Base-by-base conservation (phyloP, 2,113 vertebrate species). In the Nanorana parkeri region DNA sequence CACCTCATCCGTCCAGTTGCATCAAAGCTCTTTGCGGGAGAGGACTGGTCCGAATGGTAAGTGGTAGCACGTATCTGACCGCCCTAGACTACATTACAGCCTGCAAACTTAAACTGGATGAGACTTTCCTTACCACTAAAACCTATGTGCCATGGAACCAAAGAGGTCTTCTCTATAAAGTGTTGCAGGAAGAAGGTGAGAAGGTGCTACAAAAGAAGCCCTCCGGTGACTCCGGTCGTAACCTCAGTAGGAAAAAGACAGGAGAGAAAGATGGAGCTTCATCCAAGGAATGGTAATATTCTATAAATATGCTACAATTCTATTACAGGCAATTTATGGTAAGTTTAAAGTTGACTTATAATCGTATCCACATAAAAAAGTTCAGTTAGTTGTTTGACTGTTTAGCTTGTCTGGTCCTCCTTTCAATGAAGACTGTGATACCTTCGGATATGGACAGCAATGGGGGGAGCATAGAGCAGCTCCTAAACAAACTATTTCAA, bases 121-220 rank as follows among this genome's bases (percentile, higher is more conserved):
- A 98, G 82, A 89, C 95, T 0, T 89, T 93, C 23, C 87, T 98
- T 65, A 91, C 93, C 0, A 88, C 96, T 78, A 96, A 97, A 84
- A 94, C 96, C 85, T 93, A 95, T 0, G 92, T 99, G 84, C 97
- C 97, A 0, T 98, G 97, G 97, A 99, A 99, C 90, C 95, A 91
- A 74, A 89, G 97, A 17, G 95, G 97, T 0, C 90, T 99, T 85
- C 92, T 99, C 78, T 91, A 92, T 17, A 95, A 94, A 0, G 92
- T 96, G 60, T 90, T 99, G 76, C 92, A 95, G 72, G 97, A 99
- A 84, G 96, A 98, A 88, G 96, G 94, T 4, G 92, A 94, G 86
- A 87, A 87, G 80, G 95, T 98, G 89, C 91, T 99, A n/a, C 95
- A 95, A 86, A 93, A 80, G 32, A 84, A 84, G 51, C 77, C 66